phyloP scores from a whole-genome alignment of 1,140 invertebrate species.

The Eupristina koningsbergeri region DNA sequence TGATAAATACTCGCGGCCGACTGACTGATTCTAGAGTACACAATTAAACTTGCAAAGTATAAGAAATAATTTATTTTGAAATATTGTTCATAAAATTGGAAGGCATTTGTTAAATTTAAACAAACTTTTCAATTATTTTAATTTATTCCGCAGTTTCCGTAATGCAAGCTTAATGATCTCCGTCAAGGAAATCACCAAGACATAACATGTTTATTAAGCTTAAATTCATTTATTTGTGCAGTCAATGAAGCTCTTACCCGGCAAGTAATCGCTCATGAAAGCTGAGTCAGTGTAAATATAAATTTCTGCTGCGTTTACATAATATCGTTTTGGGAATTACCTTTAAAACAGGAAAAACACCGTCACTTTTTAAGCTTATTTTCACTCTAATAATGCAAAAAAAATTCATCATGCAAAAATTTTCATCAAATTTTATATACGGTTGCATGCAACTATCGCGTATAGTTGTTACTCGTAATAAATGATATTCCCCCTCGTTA shows the following conservation, averaged over 20 bases:
- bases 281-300: slow-evolving; percentile 1
- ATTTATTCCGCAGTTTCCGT: too few relatives aligned
- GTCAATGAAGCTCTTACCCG: not conserved
- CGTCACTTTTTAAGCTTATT: not conserved
- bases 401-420: not conserved
- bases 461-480: not conserved
- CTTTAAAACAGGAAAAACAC: not conserved
- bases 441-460: too few relatives aligned
- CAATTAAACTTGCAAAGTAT: too few relatives aligned
- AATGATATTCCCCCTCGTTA: too few relatives aligned
- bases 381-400: not conserved
- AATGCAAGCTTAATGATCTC: too few relatives aligned
- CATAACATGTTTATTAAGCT: slow-evolving; percentile 19
- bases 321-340: slow-evolving; percentile 14
- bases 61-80: too few relatives aligned
- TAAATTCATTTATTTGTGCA: slow-evolving; percentile 1
- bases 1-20: too few relatives aligned
- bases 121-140: too few relatives aligned
- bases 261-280: slow-evolving; percentile 10
- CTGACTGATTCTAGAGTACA: too few relatives aligned
- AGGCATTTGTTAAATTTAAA: too few relatives aligned
- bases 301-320: slow-evolving; percentile 6
- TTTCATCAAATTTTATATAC: not conserved
- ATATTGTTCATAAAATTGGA: too few relatives aligned
- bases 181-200: not conserved